These are phyloP conservation scores for Lycaena phlaeas DNA, from an alignment of 2,888 invertebrate species.

Conservation along the genomic window DNA sequence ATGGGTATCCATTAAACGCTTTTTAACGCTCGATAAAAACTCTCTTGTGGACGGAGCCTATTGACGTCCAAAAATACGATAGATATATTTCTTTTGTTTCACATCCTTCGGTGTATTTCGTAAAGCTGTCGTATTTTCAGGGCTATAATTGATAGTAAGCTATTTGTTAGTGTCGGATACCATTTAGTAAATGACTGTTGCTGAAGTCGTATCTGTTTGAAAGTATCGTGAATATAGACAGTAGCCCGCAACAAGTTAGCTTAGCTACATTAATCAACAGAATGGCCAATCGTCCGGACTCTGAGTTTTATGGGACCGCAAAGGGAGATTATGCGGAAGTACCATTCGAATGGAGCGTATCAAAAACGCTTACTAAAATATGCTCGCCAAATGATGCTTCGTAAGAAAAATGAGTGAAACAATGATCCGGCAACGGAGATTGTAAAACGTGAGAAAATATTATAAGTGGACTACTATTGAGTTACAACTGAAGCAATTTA, in stretches of 20 bases:
- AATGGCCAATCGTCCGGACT: constrained; percentile 4
- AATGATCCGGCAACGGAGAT: neutral
- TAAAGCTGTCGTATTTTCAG: constrained; percentile 13
- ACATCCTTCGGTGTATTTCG: constrained; percentile 6
- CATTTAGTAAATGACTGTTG: constrained; percentile 26
- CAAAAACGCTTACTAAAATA: constrained; percentile 14
- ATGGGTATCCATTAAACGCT: no score
- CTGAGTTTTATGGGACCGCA: constrained; percentile 7
- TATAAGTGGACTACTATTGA: neutral
- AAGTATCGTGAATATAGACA: constrained; percentile 31
- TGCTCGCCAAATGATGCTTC: constrained; percentile 10
- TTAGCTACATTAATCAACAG: constrained; percentile 12
- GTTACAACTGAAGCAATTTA: no score
- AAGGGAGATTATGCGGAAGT: constrained; percentile 12
- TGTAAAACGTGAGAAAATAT: neutral
- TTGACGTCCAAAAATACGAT: no score
- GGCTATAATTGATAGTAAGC: constrained; percentile 24
- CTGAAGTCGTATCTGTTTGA: constrained; percentile 27
- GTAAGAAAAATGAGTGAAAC: constrained; percentile 1
- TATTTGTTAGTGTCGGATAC: constrained; percentile 41
- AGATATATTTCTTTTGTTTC: neutral
- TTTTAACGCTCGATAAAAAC: no score
- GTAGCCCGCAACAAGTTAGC: constrained; percentile 49
- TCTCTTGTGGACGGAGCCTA: no score
- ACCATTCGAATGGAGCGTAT: constrained; percentile 12